Evolutionary conservation across 2,888 invertebrate species (phyloP), one percentile per base, ranked within the genome.

Genomic region (Timandra comae): DNA sequence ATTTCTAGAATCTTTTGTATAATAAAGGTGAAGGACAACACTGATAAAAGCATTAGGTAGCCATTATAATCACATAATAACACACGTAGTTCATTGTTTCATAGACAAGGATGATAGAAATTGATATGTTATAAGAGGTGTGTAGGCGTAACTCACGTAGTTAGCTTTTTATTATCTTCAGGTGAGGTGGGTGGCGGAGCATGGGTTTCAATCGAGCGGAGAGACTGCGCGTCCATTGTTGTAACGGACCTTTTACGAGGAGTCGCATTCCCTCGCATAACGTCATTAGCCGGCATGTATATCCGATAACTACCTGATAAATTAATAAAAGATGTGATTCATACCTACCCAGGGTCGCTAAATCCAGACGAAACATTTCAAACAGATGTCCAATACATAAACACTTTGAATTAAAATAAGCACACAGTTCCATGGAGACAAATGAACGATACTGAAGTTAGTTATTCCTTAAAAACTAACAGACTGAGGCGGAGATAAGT

Each of bases 181-280:
- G 75, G 71, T 22, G 68, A 69, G 9, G 86, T 84, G 1, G 86
- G 78, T 1, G 80, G 80, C 5, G 85, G 85, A n/a, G 77, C 79
- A 0, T 78, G 82, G 0, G 82, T 80, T 30, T 82, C 84, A 10
- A 78, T 52, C 0, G 85, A 86, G 16, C 84, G 72, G 12, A 85
- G 57, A 1, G 85, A 85, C 44, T 80, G 80, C 1, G 80, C 85
- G 35, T 85, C 85, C 77, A 82, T 78, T 1, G 81, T 80, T 1
- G 43, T 65, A 3, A 76, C 71, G 1, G 82, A 82, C 2, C 84
- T 62, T 48, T 82, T 82, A 1, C 80, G 66, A 24, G 81, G 80
- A 0, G 82, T 79, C 1, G 52, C 52, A 3, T 46, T 65, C 2
- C 70, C 75, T n/a, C 72, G 61, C 22, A 24, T 24, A 9, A 58